A percentile compares a stretch with the other conserved stretches of the same genome.
phyloP scores from a whole-genome alignment of 1,140 invertebrate genomes.

The Heterodera carotae region DNA sequence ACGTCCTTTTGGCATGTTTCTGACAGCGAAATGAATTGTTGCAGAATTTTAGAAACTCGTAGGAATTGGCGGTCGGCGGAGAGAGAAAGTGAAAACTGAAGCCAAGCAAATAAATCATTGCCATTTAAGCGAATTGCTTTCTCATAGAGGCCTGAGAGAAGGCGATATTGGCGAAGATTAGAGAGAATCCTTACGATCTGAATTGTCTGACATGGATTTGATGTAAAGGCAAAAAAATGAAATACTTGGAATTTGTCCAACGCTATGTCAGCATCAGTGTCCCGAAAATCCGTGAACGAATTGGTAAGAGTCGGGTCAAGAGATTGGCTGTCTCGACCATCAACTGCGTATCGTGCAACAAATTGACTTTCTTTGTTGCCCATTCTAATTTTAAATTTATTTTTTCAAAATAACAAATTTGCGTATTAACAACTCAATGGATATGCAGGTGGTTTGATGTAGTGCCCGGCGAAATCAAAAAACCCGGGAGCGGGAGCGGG shows the following conservation, averaged over 20 bases:
- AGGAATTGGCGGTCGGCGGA: constrained; percentile 35
- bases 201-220: neutral
- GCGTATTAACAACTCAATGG: too few relatives aligned
- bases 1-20: neutral
- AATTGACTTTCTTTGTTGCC: constrained; percentile 27
- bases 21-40: constrained; percentile 35
- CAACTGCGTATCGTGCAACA: neutral
- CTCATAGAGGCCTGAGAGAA: constrained; percentile 38
- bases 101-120: constrained; percentile 33
- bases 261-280: neutral
- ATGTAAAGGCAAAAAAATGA: constrained; percentile 16
- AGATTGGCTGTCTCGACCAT: neutral
- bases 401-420: neutral
- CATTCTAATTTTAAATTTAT: neutral
- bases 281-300: constrained; percentile 23
- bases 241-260: constrained; percentile 31
- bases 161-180: constrained; percentile 47
- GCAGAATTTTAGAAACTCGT: constrained; percentile 44
- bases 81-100: constrained; percentile 46
- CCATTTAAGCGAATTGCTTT: constrained; percentile 36
- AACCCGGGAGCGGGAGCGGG: too few relatives aligned
- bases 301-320: constrained; percentile 24
- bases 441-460: too few relatives aligned
- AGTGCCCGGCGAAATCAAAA: too few relatives aligned
- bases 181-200: constrained; percentile 39